Percentiles rank a stretch among this genome's conserved stretches.
These are phyloP conservation scores for Asteroscopus sphinx DNA, from an alignment of 2,888 invertebrate species.

Conservation along the genomic window DNA sequence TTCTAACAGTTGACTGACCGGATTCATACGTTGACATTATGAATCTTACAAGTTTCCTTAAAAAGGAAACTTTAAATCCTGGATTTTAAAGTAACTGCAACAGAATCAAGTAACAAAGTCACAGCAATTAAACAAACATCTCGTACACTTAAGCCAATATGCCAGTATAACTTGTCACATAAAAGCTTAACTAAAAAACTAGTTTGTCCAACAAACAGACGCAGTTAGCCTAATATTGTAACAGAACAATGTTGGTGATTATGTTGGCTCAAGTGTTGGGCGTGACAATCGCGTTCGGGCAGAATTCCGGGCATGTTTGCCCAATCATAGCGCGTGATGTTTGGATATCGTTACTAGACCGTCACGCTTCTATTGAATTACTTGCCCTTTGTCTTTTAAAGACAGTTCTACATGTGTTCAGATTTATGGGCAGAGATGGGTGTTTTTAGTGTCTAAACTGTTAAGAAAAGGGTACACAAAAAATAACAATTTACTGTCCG, in stretches of 20 bases:
- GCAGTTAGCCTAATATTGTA: constrained; percentile 66
- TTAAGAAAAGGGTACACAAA: too few relatives aligned
- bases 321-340: constrained; percentile 60
- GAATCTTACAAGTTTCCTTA: neutral
- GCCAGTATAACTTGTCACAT: constrained; percentile 44
- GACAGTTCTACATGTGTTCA: constrained; percentile 14
- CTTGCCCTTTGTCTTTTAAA: constrained; percentile 12
- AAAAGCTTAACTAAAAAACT: constrained; percentile 57
- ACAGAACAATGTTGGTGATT: constrained; percentile 65
- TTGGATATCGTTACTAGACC: constrained; percentile 72
- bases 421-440: neutral
- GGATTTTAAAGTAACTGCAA: neutral
- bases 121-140: constrained; percentile 34
- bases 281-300: constrained; percentile 61
- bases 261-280: constrained; percentile 79
- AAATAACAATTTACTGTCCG: too few relatives aligned
- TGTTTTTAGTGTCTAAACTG: too few relatives aligned
- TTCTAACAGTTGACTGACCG: neutral
- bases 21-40: neutral
- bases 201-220: constrained; percentile 46
- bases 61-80: neutral
- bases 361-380: constrained; percentile 41
- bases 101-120: constrained; percentile 11
- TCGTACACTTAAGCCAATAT: constrained; percentile 58
- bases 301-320: constrained; percentile 64